phyloP scores from a whole-genome alignment of 2,797 vertebrate species.

The Potorous gilbertii region DNA sequence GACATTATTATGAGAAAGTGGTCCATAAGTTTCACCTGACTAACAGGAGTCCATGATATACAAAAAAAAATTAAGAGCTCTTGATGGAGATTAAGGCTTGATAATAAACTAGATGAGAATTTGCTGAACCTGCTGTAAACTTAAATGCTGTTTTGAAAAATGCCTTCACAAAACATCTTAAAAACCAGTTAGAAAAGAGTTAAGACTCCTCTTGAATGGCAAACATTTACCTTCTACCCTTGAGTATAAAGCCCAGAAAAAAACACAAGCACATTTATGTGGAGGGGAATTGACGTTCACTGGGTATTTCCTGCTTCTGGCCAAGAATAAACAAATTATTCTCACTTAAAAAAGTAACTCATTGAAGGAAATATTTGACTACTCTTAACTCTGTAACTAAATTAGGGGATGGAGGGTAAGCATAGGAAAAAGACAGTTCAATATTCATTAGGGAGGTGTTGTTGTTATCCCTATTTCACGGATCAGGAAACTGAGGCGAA shows the following conservation, averaged over 20 bases:
- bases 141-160: background rate
- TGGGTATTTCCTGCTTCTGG: background rate
- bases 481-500: background rate
- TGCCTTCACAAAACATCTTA: background rate
- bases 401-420: background rate
- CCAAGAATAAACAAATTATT: background rate
- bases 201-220: background rate
- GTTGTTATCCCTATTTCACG: background rate
- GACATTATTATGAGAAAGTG: background rate
- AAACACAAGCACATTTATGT: background rate
- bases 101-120: background rate
- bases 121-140: background rate
- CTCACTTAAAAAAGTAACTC: background rate
- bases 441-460: background rate
- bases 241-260: background rate
- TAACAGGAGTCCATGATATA: background rate
- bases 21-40: background rate
- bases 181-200: background rate
- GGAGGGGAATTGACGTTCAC: background rate
- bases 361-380: background rate
- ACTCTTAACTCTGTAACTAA: background rate
- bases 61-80: background rate
- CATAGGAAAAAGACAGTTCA: background rate
- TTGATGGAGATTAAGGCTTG: background rate
- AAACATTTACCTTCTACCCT: background rate